Conservation (phyloP, 2,797 vertebrate species). For the Gila robusta region DNA sequence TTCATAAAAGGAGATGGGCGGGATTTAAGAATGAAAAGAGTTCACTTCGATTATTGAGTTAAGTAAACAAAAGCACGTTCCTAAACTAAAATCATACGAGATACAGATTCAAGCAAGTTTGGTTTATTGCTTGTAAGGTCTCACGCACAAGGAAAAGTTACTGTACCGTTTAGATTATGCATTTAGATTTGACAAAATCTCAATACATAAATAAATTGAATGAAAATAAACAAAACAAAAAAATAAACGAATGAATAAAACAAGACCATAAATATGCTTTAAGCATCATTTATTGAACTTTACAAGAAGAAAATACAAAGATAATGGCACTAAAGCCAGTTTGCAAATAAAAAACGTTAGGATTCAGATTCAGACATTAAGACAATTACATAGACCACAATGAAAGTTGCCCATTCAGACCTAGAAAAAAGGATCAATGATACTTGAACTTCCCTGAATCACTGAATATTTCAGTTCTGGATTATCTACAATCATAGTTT, state of each 20-base stretch:
- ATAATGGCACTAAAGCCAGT: constrained; percentile 26
- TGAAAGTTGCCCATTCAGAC: constrained; percentile 2
- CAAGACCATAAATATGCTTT: constrained; percentile 23
- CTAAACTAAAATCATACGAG: neutral
- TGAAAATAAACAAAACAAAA: neutral
- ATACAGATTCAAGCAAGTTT: neutral
- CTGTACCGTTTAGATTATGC: neutral
- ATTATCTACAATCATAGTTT: constrained; percentile 45
- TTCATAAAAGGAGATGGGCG: constrained; percentile 55
- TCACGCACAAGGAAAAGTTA: neutral
- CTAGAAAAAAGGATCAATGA: constrained; percentile 20
- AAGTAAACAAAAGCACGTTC: neutral
- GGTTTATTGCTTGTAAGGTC: neutral
- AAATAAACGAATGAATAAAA: neutral
- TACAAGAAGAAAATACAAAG: constrained; percentile 61
- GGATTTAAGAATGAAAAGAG: neutral
- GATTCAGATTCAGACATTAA: neutral
- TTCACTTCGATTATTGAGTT: neutral
- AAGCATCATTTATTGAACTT: constrained; percentile 60
- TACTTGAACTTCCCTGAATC: constrained; percentile 53
- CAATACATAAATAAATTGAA: neutral
- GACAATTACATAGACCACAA: constrained; percentile 50
- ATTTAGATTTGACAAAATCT: neutral
- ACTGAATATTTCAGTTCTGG: constrained; percentile 14
- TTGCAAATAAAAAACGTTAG: constrained; percentile 38